Evolutionary conservation across 2,797 vertebrate species (phyloP).

Genomic region (Labroides dimidiatus): DNA sequence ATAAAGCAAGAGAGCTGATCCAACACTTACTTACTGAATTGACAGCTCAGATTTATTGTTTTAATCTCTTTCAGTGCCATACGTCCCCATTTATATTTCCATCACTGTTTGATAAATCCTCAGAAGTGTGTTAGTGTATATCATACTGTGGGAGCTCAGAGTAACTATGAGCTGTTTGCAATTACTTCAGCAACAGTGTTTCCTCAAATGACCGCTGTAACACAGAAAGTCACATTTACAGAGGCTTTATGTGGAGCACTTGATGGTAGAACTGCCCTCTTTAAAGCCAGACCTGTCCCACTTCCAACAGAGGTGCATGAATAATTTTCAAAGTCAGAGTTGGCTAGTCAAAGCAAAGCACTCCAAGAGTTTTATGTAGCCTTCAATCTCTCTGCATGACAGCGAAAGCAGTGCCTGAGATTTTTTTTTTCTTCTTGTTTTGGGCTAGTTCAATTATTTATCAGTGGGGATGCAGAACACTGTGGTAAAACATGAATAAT

Average conservation of each 20-base stretch:
- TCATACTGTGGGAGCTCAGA: constrained; percentile 13
- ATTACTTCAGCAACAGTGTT: background rate
- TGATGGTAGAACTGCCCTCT: constrained; percentile 53
- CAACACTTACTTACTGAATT: constrained; percentile 36
- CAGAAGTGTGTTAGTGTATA: constrained; percentile 1
- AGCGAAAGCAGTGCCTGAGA: background rate
- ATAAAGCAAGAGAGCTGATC: constrained; percentile 33
- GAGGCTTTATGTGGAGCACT: constrained; percentile 48
- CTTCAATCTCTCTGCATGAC: constrained; percentile 24
- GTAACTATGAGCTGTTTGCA: constrained; percentile 10
- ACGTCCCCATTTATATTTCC: constrained; percentile 26
- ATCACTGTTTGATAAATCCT: constrained; percentile 18
- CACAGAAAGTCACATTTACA: constrained; percentile 43
- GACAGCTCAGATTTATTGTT: background rate
- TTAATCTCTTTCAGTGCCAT: constrained; percentile 36
- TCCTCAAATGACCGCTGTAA: constrained; percentile 18
- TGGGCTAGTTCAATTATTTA: constrained; percentile 11
- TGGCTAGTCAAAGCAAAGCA: constrained; percentile 34
- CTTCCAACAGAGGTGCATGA: constrained; percentile 38
- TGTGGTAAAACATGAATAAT: constrained; percentile 11
- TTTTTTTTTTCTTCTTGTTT: background rate
- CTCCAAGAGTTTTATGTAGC: constrained; percentile 14
- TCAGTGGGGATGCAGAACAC: background rate
- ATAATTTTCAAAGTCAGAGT: constrained; percentile 52
- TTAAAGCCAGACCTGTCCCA: constrained; percentile 63